Evolutionary conservation across 2,797 vertebrate genomes (phyloP).

Genomic region (Orientallactaga sibirica): DNA sequence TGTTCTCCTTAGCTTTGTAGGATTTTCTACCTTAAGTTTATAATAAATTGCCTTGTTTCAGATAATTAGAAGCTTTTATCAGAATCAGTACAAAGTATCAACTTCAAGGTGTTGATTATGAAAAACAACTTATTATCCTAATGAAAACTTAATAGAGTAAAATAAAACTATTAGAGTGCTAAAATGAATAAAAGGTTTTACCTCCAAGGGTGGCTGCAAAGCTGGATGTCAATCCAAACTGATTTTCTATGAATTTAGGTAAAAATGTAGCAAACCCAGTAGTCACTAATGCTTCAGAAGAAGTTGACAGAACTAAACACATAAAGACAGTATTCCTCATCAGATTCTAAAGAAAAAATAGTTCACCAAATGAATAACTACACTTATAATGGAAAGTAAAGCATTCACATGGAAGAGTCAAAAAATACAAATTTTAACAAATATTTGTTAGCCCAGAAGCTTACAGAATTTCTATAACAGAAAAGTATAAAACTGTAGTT

Average conservation of each 20-base stretch:
- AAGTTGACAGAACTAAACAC: conserved; percentile 87
- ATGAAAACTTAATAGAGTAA: background rate
- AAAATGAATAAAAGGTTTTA: conserved; percentile 75
- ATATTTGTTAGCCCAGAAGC: background rate
- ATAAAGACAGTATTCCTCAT: conserved; percentile 90
- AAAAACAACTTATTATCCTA: background rate
- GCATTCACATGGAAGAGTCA: background rate
- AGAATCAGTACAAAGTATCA: conserved; percentile 20
- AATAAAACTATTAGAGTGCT: background rate
- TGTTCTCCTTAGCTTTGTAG: background rate
- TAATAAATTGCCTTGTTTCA: conserved; percentile 5
- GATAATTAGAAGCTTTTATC: conserved; percentile 25
- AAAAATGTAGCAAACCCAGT: conserved; percentile 91
- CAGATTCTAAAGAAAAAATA: conserved; percentile 85
- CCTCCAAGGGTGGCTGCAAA: conserved; percentile 90
- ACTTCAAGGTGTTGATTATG: background rate
- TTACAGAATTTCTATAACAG: background rate
- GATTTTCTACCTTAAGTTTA: background rate
- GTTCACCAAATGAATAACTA: conserved; percentile 63
- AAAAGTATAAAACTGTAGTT: background rate
- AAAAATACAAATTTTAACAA: conserved; percentile 45
- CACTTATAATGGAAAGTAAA: background rate
- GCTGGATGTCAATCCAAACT: conserved; percentile 89
- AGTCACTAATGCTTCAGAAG: conserved; percentile 88
- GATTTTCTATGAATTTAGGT: conserved; percentile 91